A percentile compares a stretch with the other conserved stretches of the same genome.
phyloP scores from a whole-genome alignment of 2,113 vertebrate species.

The Thunnus thynnus region DNA sequence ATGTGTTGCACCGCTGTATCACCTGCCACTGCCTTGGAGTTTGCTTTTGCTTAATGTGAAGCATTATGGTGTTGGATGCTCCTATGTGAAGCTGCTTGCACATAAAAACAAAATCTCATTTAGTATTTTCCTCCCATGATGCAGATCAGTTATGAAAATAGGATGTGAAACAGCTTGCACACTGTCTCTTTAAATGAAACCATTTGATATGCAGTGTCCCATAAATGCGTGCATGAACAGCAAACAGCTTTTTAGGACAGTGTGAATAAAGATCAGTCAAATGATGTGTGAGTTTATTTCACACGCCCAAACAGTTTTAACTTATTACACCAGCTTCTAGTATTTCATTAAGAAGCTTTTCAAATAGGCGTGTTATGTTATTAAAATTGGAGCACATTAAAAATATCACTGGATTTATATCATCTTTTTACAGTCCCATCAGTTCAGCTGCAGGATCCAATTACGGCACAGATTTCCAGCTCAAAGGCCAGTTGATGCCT shows the following conservation, averaged over 20 bases:
- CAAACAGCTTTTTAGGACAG: constrained; percentile 7
- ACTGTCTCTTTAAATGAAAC: constrained; percentile 8
- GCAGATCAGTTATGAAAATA: neutral
- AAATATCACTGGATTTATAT: constrained; percentile 9
- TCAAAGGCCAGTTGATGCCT: constrained; percentile 44
- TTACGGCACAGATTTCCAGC: constrained; percentile 28
- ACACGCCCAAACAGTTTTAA: constrained; percentile 1
- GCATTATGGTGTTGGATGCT: too few species aligned
- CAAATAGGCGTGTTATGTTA: constrained; percentile 27
- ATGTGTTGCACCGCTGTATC: too few species aligned
- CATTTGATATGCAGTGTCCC: neutral
- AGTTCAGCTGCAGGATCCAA: constrained; percentile 27
- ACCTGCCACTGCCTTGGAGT: too few species aligned
- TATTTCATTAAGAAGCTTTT: constrained; percentile 6
- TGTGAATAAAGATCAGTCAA: constrained; percentile 3
- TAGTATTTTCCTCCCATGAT: neutral
- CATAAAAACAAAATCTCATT: neutral
- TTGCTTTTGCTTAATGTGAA: too few species aligned
- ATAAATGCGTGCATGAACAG: constrained; percentile 16
- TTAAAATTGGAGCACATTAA: constrained; percentile 9
- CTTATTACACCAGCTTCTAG: constrained; percentile 2
- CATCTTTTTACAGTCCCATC: constrained; percentile 21
- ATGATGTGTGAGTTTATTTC: constrained; percentile 37
- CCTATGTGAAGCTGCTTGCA: too few species aligned
- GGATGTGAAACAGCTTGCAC: neutral